A percentile compares a stretch with the other conserved stretches of the same genome.
Evolutionary conservation across 2,888 invertebrate species (phyloP).

Genomic region (Drosophila paracracens): DNA sequence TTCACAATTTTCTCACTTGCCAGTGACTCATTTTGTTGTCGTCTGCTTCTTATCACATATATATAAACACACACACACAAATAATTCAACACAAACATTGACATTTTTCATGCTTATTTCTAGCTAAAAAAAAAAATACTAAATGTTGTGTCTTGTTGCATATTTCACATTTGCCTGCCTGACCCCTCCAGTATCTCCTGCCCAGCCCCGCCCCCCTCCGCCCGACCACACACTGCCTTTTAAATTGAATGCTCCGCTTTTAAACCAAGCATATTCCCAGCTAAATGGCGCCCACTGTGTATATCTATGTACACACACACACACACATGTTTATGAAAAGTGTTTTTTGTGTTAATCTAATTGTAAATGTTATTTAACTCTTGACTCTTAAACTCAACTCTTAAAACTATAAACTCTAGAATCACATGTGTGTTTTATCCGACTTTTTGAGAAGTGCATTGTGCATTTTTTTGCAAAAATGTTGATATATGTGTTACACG

Average conservation of each 20-base stretch:
- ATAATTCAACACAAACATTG: conserved; percentile 14
- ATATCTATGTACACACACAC: conserved; percentile 43
- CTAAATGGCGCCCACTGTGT: conserved; percentile 62
- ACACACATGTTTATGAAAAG: conserved; percentile 33
- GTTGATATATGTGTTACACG: conserved; percentile 48
- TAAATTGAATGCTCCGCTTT: conserved; percentile 48
- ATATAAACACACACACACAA: conserved; percentile 5
- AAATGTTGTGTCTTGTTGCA: conserved; percentile 59
- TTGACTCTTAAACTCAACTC: conserved; percentile 23
- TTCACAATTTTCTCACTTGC: conserved; percentile 39
- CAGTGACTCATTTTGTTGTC: conserved; percentile 56
- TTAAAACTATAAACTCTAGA: conserved; percentile 23
- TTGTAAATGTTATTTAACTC: conserved; percentile 53
- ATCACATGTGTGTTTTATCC: conserved; percentile 45
- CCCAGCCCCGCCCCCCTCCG: conserved; percentile 16
- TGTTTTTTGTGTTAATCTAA: conserved; percentile 59
- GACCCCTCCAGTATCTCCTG: conserved; percentile 29
- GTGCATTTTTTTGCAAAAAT: conserved; percentile 21
- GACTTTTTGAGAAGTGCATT: conserved; percentile 46
- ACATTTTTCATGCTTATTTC: conserved; percentile 54
- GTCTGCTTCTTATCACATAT: conserved; percentile 50
- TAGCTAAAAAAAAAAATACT: conserved; percentile 23
- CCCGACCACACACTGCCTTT: conserved; percentile 31
- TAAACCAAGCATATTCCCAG: conserved; percentile 20
- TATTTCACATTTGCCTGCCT: conserved; percentile 49